Base-by-base conservation (phyloP, 1,140 invertebrate genomes). In the Pteromalus puparum region DNA sequence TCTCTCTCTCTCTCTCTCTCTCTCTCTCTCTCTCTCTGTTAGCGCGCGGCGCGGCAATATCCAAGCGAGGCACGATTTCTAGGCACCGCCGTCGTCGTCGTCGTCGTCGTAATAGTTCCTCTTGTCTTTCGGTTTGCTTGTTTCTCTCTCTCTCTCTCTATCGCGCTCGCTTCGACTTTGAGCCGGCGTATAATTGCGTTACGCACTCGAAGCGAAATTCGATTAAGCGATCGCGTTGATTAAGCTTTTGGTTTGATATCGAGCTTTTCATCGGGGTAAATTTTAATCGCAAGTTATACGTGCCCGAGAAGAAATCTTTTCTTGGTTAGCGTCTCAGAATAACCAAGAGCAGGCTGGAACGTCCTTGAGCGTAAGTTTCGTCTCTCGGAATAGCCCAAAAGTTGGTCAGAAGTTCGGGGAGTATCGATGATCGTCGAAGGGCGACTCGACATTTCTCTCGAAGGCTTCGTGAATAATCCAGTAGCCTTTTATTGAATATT, bases 111-210 rank as follows among this genome's bases (percentile, higher is more conserved):
- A 34, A 78, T 61, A 65, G 46, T 34, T 24, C 75, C 75, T 42
- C 75, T 78, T 61, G 48, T 61, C 46, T 78, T 75, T 75, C 75
- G 18, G 12, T 13, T 28, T 18, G n/a, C 76, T 34, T 67, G 48
- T 65, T 53, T 34, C 76, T 65, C 53, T 61, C 53, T 5, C 53
- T 5, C 46, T 13, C 46, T 34, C 30, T 34, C 30, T 34, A 34
- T 53, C 13, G 18, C 15, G 15, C 12, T 53, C 18, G 48, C 48
- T 53, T 53, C n/a, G 76, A 78, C 76, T 78, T 78, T 42, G 46
- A 78, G 12, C 48, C 26, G 5, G 0, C 1, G 18, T 53, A 15
- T 15, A 30, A 30, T 61, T 61, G 46, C 26, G 76, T 65, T 46
- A 7, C 38, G 26, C 9, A 10, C 21, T 48, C 9, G 2, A 53